phyloP scores from a whole-genome alignment of 1,140 invertebrate species.

The Saccostrea cuccullata region DNA sequence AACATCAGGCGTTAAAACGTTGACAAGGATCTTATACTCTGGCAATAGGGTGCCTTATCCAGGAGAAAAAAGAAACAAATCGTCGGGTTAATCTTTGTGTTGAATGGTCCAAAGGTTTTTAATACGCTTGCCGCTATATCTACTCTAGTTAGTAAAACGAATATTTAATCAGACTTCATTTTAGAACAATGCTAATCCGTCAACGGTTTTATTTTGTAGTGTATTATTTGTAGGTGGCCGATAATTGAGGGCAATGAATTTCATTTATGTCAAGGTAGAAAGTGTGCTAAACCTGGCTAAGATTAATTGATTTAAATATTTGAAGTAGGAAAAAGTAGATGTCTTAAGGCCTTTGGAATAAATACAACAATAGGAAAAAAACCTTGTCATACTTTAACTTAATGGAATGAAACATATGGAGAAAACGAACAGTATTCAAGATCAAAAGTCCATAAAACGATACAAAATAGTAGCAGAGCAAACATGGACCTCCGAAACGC shows the following conservation, averaged over 20 bases:
- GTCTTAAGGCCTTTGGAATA: not conserved
- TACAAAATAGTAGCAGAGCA: too few species aligned
- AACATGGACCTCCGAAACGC: too few species aligned
- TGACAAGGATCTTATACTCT: not conserved
- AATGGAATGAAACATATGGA: too few species aligned
- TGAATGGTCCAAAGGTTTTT: conserved; percentile 21
- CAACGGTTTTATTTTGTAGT: not conserved
- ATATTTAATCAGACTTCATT: conserved; percentile 21
- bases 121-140: conserved; percentile 5
- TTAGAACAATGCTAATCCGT: conserved; percentile 5
- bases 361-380: not conserved
- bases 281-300: not conserved
- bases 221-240: not conserved
- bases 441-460: too few species aligned
- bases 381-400: too few species aligned
- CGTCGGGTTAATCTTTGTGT: not conserved
- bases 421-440: too few species aligned
- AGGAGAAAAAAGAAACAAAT: conserved; percentile 25
- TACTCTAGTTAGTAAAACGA: conserved; percentile 12
- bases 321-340: not conserved
- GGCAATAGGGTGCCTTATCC: not conserved
- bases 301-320: not conserved
- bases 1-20: conserved; percentile 27
- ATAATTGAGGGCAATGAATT: conserved; percentile 15
- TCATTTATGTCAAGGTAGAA: conserved; percentile 5